These are phyloP conservation scores for Melitaea cinxia DNA, from an alignment of 1,140 invertebrate species.

Conservation along the genomic window DNA sequence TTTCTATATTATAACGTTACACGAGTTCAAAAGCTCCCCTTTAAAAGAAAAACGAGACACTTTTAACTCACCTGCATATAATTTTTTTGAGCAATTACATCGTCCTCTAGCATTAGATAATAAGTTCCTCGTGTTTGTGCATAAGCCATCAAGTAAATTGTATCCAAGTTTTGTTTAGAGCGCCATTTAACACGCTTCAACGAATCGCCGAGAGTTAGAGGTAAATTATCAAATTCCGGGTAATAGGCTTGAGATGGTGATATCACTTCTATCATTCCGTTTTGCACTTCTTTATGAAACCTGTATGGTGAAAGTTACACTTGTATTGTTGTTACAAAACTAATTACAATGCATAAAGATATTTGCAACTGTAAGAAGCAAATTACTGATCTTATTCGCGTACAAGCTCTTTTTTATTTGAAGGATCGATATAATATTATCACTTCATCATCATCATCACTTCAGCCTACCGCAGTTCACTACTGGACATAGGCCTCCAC, in stretches of 20 bases:
- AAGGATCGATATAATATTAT: no score
- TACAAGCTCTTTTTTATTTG: no score
- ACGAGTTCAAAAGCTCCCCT: no score
- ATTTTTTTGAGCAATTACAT: conserved; percentile 94
- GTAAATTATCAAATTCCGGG: conserved; percentile 91
- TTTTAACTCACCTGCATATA: conserved; percentile 85
- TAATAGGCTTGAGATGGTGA: conserved; percentile 93
- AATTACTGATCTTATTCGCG: no score
- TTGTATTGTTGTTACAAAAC: no score
- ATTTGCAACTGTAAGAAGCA: no score
- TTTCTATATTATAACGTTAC: no score
- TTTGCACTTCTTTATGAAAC: conserved; percentile 89
- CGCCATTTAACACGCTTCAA: conserved; percentile 95
- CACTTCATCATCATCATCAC: no score
- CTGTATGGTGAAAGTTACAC: conserved; percentile 66
- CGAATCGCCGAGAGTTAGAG: conserved; percentile 93
- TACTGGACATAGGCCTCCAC: no score
- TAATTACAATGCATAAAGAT: no score
- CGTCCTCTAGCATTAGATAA: conserved; percentile 96
- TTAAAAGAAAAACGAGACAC: neutral
- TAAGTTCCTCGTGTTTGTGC: conserved; percentile 90
- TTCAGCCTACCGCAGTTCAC: no score
- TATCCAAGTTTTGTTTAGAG: conserved; percentile 98
- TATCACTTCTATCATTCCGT: conserved; percentile 94
- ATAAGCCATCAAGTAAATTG: conserved; percentile 98